A percentile compares a stretch with the other conserved stretches of the same genome.
These are phyloP conservation scores for Empidonax traillii DNA, from an alignment of 2,113 vertebrate species.

Conservation along the genomic window DNA sequence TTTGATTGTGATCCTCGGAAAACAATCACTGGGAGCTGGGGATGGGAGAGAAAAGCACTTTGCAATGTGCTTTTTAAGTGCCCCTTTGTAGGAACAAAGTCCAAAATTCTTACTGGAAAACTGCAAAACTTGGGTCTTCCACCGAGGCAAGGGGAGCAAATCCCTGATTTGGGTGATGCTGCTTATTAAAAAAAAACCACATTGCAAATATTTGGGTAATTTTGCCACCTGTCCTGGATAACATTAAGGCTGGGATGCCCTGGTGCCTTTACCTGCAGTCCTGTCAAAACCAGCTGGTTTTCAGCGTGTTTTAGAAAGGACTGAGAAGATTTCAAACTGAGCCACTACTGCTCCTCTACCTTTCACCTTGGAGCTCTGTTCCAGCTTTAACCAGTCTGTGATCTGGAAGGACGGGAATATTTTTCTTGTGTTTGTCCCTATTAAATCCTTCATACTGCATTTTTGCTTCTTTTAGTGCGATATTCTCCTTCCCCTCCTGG, in stretches of 20 bases:
- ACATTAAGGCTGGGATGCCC: no score
- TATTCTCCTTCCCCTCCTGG: not conserved
- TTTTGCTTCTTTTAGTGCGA: not conserved
- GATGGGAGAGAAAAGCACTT: not conserved
- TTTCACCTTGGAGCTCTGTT: not conserved
- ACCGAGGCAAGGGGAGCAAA: not conserved
- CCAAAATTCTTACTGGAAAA: not conserved
- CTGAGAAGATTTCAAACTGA: no score
- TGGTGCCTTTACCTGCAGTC: no score
- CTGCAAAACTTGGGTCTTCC: rapidly evolving
- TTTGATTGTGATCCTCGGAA: not conserved
- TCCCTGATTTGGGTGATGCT: not conserved
- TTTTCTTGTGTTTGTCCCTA: not conserved
- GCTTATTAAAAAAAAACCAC: rapidly evolving
- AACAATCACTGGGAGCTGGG: rapidly evolving
- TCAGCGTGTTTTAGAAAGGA: no score
- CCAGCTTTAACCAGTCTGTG: not conserved
- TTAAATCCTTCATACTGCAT: not conserved
- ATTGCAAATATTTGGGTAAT: not conserved
- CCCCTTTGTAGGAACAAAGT: no score
- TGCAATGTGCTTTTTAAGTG: no score
- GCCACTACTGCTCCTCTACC: not conserved
- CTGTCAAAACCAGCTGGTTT: no score
- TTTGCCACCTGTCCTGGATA: not conserved
- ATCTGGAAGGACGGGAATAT: not conserved